Evolutionary conservation across 2,888 invertebrate genomes (phyloP).

Genomic region (Nasonovia ribisnigri): DNA sequence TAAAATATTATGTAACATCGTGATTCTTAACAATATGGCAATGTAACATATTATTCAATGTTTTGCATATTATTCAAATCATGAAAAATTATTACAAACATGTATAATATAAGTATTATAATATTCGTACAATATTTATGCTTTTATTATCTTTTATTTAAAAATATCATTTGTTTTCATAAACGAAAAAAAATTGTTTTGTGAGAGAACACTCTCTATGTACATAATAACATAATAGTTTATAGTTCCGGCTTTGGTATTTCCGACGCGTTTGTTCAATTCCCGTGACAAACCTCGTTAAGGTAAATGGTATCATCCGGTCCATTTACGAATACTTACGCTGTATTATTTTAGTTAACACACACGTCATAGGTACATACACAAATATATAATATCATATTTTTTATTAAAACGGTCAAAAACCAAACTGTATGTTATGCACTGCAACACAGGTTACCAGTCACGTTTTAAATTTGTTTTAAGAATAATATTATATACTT

Average conservation of each 20-base stretch:
- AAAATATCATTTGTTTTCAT: neutral
- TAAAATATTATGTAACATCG: neutral
- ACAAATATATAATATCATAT: neutral
- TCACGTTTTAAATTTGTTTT: neutral
- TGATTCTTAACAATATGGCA: neutral
- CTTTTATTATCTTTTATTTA: neutral
- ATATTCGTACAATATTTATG: neutral
- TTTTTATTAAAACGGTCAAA: neutral
- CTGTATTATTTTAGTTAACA: neutral
- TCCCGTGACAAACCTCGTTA: neutral
- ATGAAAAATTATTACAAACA: neutral
- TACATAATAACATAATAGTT: neutral
- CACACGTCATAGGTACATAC: too few relatives aligned
- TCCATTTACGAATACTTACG: neutral
- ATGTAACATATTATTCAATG: neutral
- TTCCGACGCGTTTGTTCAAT: neutral
- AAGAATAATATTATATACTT: neutral
- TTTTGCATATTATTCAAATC: neutral
- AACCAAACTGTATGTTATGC: neutral
- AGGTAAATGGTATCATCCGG: conserved; percentile 4
- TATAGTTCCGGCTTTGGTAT: conserved; percentile 1
- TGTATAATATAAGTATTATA: neutral
- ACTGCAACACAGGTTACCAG: neutral
- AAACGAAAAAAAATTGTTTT: neutral
- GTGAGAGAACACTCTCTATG: neutral